Evolutionary conservation across 1,140 invertebrate species (phyloP).

Genomic region (Tenebrio molitor): DNA sequence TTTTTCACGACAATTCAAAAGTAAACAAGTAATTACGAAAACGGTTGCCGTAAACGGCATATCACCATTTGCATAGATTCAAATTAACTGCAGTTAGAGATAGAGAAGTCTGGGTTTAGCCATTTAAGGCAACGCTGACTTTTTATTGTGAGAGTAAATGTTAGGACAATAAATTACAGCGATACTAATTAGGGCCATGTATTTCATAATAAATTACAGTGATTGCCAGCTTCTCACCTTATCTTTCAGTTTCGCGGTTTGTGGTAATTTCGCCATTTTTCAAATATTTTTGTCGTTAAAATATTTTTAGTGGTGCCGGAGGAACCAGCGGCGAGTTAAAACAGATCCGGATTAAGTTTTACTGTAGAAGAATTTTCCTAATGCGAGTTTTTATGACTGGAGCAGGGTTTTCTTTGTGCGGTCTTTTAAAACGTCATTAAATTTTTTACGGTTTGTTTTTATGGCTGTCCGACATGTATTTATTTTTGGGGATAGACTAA

Average conservation of each 20-base stretch:
- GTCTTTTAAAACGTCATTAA: too few species aligned
- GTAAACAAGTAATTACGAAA: not conserved
- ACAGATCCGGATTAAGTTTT: too few species aligned
- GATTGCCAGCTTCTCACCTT: not conserved
- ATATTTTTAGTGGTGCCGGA: too few species aligned
- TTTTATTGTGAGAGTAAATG: not conserved
- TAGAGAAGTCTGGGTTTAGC: not conserved
- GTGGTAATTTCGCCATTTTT: not conserved
- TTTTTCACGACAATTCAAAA: not conserved
- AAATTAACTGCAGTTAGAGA: not conserved
- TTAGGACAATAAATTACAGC: slow-evolving; percentile 10
- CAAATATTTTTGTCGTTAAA: not conserved
- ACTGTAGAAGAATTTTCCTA: too few species aligned
- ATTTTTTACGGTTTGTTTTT: too few species aligned
- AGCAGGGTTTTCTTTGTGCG: too few species aligned
- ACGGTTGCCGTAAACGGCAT: not conserved
- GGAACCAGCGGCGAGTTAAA: too few species aligned
- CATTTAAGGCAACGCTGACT: not conserved
- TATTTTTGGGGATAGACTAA: too few species aligned
- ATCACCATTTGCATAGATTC: not conserved
- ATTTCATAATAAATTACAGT: not conserved
- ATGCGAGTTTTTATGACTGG: too few species aligned
- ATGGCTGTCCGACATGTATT: too few species aligned
- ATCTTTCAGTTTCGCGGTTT: not conserved
- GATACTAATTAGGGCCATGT: slow-evolving; percentile 7